Conservation (phyloP, 2,797 vertebrate genomes). For the Scyliorhinus canicula region DNA sequence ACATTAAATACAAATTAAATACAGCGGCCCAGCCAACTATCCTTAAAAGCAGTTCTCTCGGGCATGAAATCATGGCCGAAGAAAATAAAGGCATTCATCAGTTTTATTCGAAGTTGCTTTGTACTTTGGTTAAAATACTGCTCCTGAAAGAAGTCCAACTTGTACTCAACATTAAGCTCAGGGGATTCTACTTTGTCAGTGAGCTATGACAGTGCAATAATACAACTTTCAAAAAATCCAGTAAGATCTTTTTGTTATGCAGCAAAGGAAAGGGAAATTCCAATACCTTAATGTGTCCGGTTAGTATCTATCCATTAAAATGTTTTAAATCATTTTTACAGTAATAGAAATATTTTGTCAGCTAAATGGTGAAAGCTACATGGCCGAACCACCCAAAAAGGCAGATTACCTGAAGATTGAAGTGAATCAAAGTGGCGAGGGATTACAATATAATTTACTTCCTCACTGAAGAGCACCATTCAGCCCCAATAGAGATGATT, state of each 20-base stretch:
- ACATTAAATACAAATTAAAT: background rate
- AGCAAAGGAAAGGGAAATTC: background rate
- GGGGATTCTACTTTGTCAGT: background rate
- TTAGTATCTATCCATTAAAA: background rate
- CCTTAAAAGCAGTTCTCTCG: background rate
- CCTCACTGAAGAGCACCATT: background rate
- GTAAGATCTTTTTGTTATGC: background rate
- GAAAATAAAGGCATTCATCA: background rate
- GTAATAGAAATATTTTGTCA: background rate
- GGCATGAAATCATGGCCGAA: background rate
- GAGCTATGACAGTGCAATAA: background rate
- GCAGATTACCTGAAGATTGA: background rate
- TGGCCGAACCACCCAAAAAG: background rate
- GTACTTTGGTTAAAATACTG: background rate
- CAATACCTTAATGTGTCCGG: background rate
- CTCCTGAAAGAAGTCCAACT: background rate
- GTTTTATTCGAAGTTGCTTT: background rate
- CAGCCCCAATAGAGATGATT: background rate
- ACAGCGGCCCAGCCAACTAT: background rate
- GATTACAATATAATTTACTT: background rate
- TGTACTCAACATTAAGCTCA: background rate
- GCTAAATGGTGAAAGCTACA: background rate
- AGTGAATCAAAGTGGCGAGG: background rate
- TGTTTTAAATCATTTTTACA: background rate
- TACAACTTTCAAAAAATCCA: background rate